A percentile compares a stretch with the other conserved stretches of the same genome.
Evolutionary conservation across 1,140 invertebrate species (phyloP).

Genomic region (Achatina immaculata): DNA sequence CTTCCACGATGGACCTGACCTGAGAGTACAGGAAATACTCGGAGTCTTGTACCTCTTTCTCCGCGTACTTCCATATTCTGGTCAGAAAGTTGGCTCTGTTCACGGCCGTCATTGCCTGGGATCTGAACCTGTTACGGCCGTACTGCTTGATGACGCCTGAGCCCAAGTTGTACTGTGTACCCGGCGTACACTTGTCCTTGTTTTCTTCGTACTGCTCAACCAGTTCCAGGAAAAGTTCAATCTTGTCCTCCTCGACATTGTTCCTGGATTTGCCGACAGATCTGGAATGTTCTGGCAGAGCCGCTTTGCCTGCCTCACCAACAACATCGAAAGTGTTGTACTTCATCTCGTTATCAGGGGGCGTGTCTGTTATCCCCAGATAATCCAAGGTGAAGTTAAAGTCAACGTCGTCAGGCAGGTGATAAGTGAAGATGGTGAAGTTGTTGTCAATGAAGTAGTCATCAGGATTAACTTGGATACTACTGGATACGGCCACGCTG

Average conservation of each 20-base stretch:
- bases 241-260: conserved; percentile 39
- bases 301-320: background rate
- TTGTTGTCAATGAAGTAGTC: conserved; percentile 4
- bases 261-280: background rate
- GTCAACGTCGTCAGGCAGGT: conserved; percentile 35
- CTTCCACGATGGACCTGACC: conserved; percentile 92
- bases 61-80: conserved; percentile 89
- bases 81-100: conserved; percentile 95
- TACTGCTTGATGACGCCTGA: conserved; percentile 94
- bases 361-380: background rate
- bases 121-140: conserved; percentile 80
- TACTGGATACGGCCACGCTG: conserved; percentile 16
- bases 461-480: background rate
- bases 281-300: background rate
- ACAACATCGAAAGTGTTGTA: conserved; percentile 16
- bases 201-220: conserved; percentile 92
- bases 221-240: conserved; percentile 82
- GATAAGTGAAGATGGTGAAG: conserved; percentile 37
- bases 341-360: background rate
- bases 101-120: conserved; percentile 89
- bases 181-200: conserved; percentile 91
- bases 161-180: conserved; percentile 89
- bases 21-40: conserved; percentile 90
- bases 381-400: conserved; percentile 19
- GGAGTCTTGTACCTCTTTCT: conserved; percentile 80